Evolutionary conservation across 2,797 vertebrate genomes (phyloP).

Genomic region (Euthynnus affinis): DNA sequence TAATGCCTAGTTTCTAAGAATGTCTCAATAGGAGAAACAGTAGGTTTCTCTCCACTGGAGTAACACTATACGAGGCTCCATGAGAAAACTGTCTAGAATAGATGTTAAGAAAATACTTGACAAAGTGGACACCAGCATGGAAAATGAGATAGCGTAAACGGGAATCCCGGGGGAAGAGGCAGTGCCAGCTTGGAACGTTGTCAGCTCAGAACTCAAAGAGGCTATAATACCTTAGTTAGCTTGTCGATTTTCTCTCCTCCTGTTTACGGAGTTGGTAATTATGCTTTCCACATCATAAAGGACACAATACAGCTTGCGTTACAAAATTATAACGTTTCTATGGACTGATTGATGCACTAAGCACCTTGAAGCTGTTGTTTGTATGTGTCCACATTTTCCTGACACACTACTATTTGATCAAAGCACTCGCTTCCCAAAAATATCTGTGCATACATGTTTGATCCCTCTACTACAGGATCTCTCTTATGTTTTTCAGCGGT

Average conservation of each 20-base stretch:
- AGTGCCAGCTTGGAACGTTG: conserved; percentile 50
- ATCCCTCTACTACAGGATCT: background rate
- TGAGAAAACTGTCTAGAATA: conserved; percentile 66
- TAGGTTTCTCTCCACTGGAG: conserved; percentile 50
- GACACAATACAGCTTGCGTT: conserved; percentile 34
- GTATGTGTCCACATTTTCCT: background rate
- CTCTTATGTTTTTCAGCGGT: conserved; percentile 85
- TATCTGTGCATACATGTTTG: background rate
- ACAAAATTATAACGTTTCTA: conserved; percentile 17
- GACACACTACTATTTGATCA: background rate
- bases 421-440: background rate
- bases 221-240: conserved; percentile 27
- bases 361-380: conserved; percentile 13
- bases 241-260: conserved; percentile 42
- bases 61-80: conserved; percentile 58
- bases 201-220: conserved; percentile 51
- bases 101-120: conserved; percentile 72
- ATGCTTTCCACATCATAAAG: conserved; percentile 43
- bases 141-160: conserved; percentile 70
- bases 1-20: conserved; percentile 57
- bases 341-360: background rate
- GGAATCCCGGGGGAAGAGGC: conserved; percentile 54
- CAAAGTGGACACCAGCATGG: conserved; percentile 67
- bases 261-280: conserved; percentile 32
- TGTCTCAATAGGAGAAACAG: conserved; percentile 56